These are phyloP conservation scores for Ficedula albicollis DNA, from an alignment of 2,797 vertebrate species.

Conservation along the genomic window DNA sequence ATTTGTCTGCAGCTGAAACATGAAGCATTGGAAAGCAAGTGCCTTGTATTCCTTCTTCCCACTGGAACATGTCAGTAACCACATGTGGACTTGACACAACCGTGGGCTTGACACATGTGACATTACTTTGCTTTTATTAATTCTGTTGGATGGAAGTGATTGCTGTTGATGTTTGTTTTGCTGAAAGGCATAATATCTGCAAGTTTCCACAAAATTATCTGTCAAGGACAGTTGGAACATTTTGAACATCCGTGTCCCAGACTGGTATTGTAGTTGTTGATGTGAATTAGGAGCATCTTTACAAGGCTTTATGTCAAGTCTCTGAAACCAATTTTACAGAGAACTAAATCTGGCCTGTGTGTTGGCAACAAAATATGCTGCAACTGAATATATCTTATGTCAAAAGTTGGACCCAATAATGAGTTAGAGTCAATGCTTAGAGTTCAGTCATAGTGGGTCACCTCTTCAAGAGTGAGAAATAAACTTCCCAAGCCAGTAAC, in stretches of 20 bases:
- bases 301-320: not conserved
- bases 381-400: not conserved
- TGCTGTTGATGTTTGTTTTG: not conserved
- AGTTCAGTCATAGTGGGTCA: not conserved
- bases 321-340: not conserved
- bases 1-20: not conserved
- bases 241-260: not conserved
- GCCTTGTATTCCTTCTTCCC: not conserved
- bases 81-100: not conserved
- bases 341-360: not conserved
- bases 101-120: not conserved
- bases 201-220: not conserved
- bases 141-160: not conserved
- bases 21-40: not conserved
- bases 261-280: not conserved
- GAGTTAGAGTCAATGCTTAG: not conserved
- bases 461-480: not conserved
- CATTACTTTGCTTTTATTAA: not conserved
- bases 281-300: not conserved
- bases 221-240: not conserved
- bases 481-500: not conserved
- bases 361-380: not conserved
- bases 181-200: not conserved
- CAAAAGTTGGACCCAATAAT: not conserved
- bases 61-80: not conserved